Conservation (phyloP, 2,888 invertebrate genomes). For the Cryptocephalus primarius region DNA sequence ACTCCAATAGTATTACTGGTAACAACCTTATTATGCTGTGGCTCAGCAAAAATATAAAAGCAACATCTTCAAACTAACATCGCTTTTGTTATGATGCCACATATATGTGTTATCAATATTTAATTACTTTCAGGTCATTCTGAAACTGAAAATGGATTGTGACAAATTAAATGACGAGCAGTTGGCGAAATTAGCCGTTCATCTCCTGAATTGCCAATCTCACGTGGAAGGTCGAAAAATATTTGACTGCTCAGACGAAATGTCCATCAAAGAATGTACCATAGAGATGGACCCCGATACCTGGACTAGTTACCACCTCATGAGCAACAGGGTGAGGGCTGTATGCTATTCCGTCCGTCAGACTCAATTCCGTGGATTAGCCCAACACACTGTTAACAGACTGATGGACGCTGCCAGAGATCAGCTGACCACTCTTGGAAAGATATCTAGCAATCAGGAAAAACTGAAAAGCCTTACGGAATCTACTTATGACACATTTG, state of each 20-base stretch:
- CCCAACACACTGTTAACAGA: constrained; percentile 53
- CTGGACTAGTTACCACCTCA: constrained; percentile 60
- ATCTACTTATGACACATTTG: constrained; percentile 25
- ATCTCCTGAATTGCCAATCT: constrained; percentile 57
- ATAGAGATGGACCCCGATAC: constrained; percentile 52
- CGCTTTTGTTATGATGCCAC: too few species aligned
- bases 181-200: constrained; percentile 53
- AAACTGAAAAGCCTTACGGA: constrained; percentile 26
- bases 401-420: constrained; percentile 41
- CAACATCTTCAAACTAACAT: too few species aligned
- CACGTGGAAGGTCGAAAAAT: constrained; percentile 47
- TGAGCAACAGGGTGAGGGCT: constrained; percentile 55
- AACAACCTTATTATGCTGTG: too few species aligned
- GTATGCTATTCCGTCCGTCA: constrained; percentile 54
- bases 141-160: constrained; percentile 48
- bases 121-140: constrained; percentile 39
- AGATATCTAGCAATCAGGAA: constrained; percentile 28
- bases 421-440: constrained; percentile 27
- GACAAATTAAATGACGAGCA: constrained; percentile 51
- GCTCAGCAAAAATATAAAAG: too few species aligned
- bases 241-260: constrained; percentile 48
- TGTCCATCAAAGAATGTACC: constrained; percentile 55
- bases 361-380: constrained; percentile 51
- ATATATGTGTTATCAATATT: too few species aligned
- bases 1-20: too few species aligned